A percentile compares a stretch with the other conserved stretches of the same genome.
Evolutionary conservation across 2,113 vertebrate genomes (phyloP).

Genomic region (Calidris pugnax): DNA sequence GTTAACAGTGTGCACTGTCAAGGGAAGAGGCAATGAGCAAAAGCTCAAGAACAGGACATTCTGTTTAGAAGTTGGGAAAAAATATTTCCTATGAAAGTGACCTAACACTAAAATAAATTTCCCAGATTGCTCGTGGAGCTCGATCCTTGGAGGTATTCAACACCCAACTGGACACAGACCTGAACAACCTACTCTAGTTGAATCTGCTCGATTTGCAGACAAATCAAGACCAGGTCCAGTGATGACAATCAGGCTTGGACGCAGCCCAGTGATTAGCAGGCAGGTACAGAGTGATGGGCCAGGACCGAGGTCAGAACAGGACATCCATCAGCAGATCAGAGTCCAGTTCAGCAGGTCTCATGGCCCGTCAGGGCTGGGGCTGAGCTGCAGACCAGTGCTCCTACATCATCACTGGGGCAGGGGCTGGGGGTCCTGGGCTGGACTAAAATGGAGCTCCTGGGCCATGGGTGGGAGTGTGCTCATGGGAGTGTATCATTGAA

Average conservation of each 20-base stretch:
- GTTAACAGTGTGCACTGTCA: background rate
- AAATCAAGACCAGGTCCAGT: background rate
- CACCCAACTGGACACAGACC: background rate
- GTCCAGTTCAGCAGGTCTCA: background rate
- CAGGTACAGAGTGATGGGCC: background rate
- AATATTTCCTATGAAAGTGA: background rate
- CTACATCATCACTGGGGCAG: fast-evolving
- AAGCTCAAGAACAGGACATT: background rate
- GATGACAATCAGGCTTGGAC: background rate
- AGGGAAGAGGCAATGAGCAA: background rate
- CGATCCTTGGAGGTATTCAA: background rate
- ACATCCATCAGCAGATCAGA: background rate
- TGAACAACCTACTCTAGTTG: background rate
- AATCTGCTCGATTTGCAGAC: background rate
- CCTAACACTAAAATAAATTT: background rate
- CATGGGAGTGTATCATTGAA: too few relatives aligned
- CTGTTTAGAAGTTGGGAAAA: background rate
- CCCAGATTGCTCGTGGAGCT: background rate
- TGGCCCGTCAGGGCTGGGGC: background rate
- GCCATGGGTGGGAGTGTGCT: too few relatives aligned
- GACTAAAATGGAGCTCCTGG: too few relatives aligned
- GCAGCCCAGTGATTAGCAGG: too few relatives aligned
- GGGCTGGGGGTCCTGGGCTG: background rate
- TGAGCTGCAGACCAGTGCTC: background rate
- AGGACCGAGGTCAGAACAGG: background rate